Conservation (phyloP, 2,888 invertebrate species). For the Synanthedon vespiformis region DNA sequence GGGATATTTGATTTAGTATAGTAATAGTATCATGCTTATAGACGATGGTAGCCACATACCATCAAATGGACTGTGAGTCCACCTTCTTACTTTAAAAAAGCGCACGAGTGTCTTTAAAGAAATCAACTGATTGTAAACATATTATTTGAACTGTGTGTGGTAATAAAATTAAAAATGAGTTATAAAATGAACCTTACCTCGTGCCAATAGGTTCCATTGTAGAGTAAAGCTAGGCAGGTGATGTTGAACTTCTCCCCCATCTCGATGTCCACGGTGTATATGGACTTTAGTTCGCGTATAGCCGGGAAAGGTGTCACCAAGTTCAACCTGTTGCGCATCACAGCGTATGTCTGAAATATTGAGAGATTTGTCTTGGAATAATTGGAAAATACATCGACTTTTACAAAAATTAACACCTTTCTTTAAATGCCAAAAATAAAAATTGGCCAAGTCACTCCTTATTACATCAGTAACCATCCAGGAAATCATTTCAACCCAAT, state of each 20-base stretch:
- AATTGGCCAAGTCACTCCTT: no score
- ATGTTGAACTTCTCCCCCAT: constrained; percentile 60
- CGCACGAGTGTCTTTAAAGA: no score
- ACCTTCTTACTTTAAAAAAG: no score
- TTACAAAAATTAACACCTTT: background rate
- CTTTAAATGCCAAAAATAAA: no score
- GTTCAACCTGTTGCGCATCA: constrained; percentile 67
- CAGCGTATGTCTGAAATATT: constrained; percentile 48
- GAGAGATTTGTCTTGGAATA: background rate
- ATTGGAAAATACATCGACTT: background rate
- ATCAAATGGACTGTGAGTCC: no score
- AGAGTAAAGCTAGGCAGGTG: constrained; percentile 50
- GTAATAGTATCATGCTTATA: no score
- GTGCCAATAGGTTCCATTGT: constrained; percentile 63
- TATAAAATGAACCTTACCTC: constrained; percentile 41
- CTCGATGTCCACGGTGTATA: constrained; percentile 55
- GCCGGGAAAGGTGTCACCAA: constrained; percentile 66
- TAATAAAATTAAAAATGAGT: background rate
- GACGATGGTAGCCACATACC: no score
- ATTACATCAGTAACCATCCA: no score
- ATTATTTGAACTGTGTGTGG: no score
- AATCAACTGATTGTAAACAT: no score
- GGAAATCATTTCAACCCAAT: no score
- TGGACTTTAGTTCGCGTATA: constrained; percentile 58
- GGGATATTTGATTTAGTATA: no score